Conservation (phyloP, 2,888 invertebrate genomes). For the Leptodirus hochenwartii region DNA sequence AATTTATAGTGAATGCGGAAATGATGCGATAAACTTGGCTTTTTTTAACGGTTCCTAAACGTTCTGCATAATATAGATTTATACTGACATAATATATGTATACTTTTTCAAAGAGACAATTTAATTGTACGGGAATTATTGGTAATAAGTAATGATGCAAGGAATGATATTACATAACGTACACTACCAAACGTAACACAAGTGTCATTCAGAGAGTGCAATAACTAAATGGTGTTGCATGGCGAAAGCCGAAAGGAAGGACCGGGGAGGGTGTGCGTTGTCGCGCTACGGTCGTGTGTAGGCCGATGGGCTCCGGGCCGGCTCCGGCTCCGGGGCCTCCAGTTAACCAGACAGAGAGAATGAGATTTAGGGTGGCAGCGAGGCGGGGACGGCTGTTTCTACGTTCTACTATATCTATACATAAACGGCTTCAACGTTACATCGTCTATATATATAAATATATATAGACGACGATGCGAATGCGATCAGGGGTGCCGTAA, state of each 20-base stretch:
- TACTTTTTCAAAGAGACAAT: conserved; percentile 30
- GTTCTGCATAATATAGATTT: no score
- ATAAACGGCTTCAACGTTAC: conserved; percentile 13
- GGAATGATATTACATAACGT: conserved; percentile 34
- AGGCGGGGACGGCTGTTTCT: no score
- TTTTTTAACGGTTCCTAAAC: no score
- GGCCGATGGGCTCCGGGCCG: conserved; percentile 13
- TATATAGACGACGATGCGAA: no score
- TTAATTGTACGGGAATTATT: conserved; percentile 29
- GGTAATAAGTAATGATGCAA: conserved; percentile 32
- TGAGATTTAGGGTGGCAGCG: no score
- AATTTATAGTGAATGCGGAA: no score
- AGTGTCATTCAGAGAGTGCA: conserved; percentile 42
- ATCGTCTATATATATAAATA: no score
- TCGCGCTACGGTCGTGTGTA: conserved; percentile 15
- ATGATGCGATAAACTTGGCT: no score
- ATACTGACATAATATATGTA: no score
- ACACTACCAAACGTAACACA: conserved; percentile 42
- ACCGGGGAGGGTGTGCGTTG: conserved; percentile 25
- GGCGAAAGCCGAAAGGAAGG: conserved; percentile 33
- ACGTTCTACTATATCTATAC: no score
- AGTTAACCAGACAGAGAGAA: no score
- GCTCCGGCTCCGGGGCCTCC: conserved; percentile 7
- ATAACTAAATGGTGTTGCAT: conserved; percentile 40
- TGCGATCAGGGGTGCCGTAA: no score